Conservation (phyloP, 2,888 invertebrate genomes). For the Rhingia campestris region DNA sequence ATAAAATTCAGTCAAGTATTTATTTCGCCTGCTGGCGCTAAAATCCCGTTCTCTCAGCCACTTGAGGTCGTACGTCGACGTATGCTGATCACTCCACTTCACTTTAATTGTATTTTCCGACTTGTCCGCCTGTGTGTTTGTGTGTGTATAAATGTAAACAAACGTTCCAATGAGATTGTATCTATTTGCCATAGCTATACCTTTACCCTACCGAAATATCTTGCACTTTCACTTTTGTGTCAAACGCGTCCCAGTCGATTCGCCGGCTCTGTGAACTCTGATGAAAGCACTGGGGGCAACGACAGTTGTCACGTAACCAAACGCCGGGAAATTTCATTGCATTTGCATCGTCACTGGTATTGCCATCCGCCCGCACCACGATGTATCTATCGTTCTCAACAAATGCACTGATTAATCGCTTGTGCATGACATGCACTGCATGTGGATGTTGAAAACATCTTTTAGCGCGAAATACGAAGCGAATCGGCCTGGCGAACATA, state of each 20-base stretch:
- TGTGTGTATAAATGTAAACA: slow-evolving; percentile 14
- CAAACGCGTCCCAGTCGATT: slow-evolving; percentile 85
- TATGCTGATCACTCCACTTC: slow-evolving; percentile 87
- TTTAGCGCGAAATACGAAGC: slow-evolving; percentile 43
- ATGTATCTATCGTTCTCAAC: slow-evolving; percentile 77
- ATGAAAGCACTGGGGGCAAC: slow-evolving; percentile 87
- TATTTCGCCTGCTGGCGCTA: slow-evolving; percentile 81
- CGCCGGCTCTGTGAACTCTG: slow-evolving; percentile 84
- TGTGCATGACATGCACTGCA: slow-evolving; percentile 58
- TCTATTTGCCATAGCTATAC: slow-evolving; percentile 6
- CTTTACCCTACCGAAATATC: slow-evolving; percentile 73
- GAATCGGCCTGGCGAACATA: slow-evolving; percentile 49
- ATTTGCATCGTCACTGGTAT: slow-evolving; percentile 29
- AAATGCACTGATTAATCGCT: slow-evolving; percentile 73
- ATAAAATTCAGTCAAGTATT: slow-evolving; percentile 84
- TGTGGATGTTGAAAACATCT: slow-evolving; percentile 58
- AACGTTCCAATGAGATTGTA: slow-evolving; percentile 34
- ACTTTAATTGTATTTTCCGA: slow-evolving; percentile 79
- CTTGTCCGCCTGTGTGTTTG: slow-evolving; percentile 71
- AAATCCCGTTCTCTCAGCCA: slow-evolving; percentile 87
- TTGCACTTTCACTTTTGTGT: slow-evolving; percentile 84
- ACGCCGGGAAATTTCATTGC: slow-evolving; percentile 83
- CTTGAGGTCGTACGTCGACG: slow-evolving; percentile 84
- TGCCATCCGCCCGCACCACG: slow-evolving; percentile 74
- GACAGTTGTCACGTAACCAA: slow-evolving; percentile 89